Evolutionary conservation across 2,888 invertebrate species (phyloP), one percentile per base, ranked within the genome.

Genomic region (Sinopyrophorus schimmeli): DNA sequence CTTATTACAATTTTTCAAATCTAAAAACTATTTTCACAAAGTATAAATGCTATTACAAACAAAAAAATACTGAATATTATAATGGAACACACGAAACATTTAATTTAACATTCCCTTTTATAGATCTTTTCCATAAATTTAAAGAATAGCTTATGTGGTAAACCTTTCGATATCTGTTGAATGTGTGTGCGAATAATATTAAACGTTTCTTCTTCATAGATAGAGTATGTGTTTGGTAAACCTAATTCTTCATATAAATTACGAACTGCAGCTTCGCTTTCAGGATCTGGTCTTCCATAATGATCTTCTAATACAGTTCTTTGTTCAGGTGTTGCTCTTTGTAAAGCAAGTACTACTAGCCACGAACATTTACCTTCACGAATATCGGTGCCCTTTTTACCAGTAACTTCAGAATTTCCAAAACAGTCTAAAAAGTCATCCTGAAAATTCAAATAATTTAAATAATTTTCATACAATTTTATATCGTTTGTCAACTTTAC

Each of bases 341-440:
- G 88, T 52, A 95, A 76, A 5, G 95, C 95, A 1, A 90, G 87
- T 1, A 95, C 91, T 1, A 91, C 84, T 18, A 96, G 76, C 98
- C 98, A 99, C 0, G 93, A 86, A 74, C 97, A 98, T 75, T 97
- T 98, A 18, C 95, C 95, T 61, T 96, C 94, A 74, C 88, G 82
- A 60, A 99, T 96, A 68, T 98, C 97, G 0, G 86, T 89, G 18
- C 94, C 92, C 23, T 82, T 76, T 76, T 97, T 99, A 4, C 97
- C 98, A 0, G 87, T 94, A 1, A 89, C 79, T 5, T 81, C 77
- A 9, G 89, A 82, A 69, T 94, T 86, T 0, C 95, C 96, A 70
- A 88, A 98, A 68, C 91, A 92, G 70, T 96, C 95, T 23, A 93
- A 75, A 74, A 84, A 93, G 70, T 94, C 93, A 71, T 94, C 91